Conservation (phyloP, 2,888 invertebrate genomes). For the Tetragonisca angustula region DNA sequence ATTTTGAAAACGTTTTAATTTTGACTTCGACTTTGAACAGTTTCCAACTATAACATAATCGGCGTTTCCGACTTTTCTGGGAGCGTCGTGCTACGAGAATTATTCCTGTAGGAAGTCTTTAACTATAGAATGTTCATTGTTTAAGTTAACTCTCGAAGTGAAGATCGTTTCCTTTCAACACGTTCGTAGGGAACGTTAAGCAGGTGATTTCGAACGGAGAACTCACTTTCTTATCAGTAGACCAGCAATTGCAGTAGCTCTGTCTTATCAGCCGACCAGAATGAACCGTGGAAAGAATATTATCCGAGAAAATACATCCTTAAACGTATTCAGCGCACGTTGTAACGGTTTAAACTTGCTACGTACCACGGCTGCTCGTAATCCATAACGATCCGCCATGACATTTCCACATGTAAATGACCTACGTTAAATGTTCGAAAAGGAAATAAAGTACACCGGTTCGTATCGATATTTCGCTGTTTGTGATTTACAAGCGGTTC, state of each 20-base stretch:
- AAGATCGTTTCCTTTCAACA: background rate
- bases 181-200: constrained; percentile 21
- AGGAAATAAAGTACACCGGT: constrained; percentile 42
- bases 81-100: background rate
- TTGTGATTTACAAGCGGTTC: constrained; percentile 48
- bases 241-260: constrained; percentile 24
- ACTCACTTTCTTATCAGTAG: constrained; percentile 34
- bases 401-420: constrained; percentile 35
- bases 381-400: constrained; percentile 20
- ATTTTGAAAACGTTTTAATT: background rate
- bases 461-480: constrained; percentile 36
- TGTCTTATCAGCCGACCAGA: constrained; percentile 36
- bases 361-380: constrained; percentile 12
- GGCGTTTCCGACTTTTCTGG: background rate
- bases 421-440: constrained; percentile 7
- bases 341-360: constrained; percentile 34
- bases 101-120: no score
- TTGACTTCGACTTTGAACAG: background rate
- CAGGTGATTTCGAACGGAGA: background rate
- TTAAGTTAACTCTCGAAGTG: background rate
- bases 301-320: constrained; percentile 33
- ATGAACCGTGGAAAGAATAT: constrained; percentile 50
- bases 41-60: background rate
- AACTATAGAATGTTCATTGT: background rate
- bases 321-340: constrained; percentile 53